Percentiles rank a stretch among this genome's conserved stretches.
phyloP scores from a whole-genome alignment of 2,113 vertebrate genomes.

The Gavialis gangeticus region DNA sequence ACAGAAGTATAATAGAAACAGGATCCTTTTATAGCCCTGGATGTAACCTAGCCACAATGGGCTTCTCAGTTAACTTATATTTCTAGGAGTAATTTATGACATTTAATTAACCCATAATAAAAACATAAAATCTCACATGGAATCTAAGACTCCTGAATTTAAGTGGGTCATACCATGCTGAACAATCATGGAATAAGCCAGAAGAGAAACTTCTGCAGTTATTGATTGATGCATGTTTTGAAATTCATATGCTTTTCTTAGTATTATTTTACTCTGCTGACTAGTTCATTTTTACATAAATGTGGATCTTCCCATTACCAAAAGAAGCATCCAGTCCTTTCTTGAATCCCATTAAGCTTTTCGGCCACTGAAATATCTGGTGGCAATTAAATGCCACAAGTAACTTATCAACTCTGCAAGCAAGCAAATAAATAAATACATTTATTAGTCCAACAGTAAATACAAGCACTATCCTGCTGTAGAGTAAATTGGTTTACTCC shows the following conservation, averaged over 20 bases:
- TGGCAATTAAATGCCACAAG: not conserved
- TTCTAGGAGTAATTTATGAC: not conserved
- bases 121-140: not conserved
- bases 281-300: not conserved
- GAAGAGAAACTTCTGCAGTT: not conserved
- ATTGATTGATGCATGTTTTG: not conserved
- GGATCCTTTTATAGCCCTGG: not conserved
- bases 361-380: not conserved
- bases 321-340: not conserved
- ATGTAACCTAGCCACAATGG: not conserved
- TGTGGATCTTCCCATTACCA: not conserved
- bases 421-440: too few species aligned
- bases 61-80: not conserved
- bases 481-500: too few species aligned
- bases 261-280: not conserved
- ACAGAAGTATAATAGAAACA: not conserved
- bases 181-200: not conserved
- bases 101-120: not conserved
- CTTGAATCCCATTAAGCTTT: not conserved
- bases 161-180: not conserved
- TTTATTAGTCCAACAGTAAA: too few species aligned
- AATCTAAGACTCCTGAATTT: not conserved
- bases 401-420: not conserved
- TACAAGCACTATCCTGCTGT: too few species aligned
- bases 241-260: not conserved